A percentile compares a stretch with the other conserved stretches of the same genome.
phyloP scores from a whole-genome alignment of 1,140 invertebrate genomes.

The Halesus radiatus region DNA sequence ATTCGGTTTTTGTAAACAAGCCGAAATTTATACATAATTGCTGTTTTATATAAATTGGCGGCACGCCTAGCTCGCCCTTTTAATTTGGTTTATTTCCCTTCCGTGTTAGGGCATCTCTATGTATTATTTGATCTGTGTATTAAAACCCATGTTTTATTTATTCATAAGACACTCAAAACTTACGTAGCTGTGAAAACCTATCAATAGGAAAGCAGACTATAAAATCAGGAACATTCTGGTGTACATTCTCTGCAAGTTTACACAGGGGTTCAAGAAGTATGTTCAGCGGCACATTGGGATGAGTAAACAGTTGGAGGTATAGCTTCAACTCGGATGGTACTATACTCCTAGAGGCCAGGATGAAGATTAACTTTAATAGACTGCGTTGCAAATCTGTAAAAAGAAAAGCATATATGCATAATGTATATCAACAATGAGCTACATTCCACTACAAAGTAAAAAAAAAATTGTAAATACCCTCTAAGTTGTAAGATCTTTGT shows the following conservation, averaged over 20 bases:
- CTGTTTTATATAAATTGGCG: too few relatives aligned
- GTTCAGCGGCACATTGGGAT: conserved; percentile 67
- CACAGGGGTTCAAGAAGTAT: conserved; percentile 70
- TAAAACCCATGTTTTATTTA: not conserved
- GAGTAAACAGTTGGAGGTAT: conserved; percentile 73
- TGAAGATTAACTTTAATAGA: conserved; percentile 73
- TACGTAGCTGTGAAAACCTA: conserved; percentile 35
- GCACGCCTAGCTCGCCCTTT: too few relatives aligned
- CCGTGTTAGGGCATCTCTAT: too few relatives aligned
- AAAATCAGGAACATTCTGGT: conserved; percentile 71
- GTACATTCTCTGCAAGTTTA: conserved; percentile 66
- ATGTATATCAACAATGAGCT: not conserved
- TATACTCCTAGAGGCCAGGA: conserved; percentile 71
- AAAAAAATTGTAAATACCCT: conserved; percentile 44
- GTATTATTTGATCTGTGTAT: too few relatives aligned
- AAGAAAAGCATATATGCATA: conserved; percentile 28
- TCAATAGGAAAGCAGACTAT: conserved; percentile 72
- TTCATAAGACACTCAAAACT: conserved; percentile 13
- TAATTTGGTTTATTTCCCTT: too few relatives aligned
- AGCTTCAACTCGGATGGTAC: conserved; percentile 69
- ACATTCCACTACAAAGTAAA: not conserved
- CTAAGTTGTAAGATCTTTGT: conserved; percentile 32
- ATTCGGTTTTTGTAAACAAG: too few relatives aligned
- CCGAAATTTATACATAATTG: too few relatives aligned
- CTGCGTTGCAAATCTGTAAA: conserved; percentile 73